These are phyloP conservation scores for Anoplopoma fimbria DNA, from an alignment of 2,113 vertebrate genomes.

Conservation along the genomic window DNA sequence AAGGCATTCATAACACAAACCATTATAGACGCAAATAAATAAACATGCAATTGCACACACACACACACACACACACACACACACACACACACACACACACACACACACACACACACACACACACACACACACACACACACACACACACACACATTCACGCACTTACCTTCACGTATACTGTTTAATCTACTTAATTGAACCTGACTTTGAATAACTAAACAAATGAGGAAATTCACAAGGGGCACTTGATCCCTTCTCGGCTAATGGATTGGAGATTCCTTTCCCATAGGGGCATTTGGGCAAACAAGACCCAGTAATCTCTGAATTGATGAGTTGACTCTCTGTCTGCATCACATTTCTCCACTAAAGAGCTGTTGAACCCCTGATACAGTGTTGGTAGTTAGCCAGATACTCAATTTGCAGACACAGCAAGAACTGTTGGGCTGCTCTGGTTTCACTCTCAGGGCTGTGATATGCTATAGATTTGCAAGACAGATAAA, in stretches of 20 bases:
- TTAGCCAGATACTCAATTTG: constrained; percentile 77
- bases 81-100: neutral
- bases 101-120: neutral
- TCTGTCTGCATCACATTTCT: constrained; percentile 83
- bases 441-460: constrained; percentile 70
- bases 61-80: neutral
- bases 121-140: constrained; percentile 10
- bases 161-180: constrained; percentile 44
- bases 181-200: constrained; percentile 84
- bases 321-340: constrained; percentile 79
- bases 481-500: constrained; percentile 24
- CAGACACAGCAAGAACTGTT: constrained; percentile 66
- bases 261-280: constrained; percentile 86
- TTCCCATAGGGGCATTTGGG: constrained; percentile 78
- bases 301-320: constrained; percentile 85
- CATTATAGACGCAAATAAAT: constrained; percentile 39
- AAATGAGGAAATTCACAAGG: constrained; percentile 84
- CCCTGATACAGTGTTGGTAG: constrained; percentile 80
- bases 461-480: constrained; percentile 29
- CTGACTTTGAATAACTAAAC: constrained; percentile 85
- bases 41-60: constrained; percentile 34
- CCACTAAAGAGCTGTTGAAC: constrained; percentile 80
- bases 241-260: constrained; percentile 80
- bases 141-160: constrained; percentile 24
- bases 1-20: neutral